Evolutionary conservation across 1,140 invertebrate species (phyloP).

Genomic region (Cryptotermes secundus): DNA sequence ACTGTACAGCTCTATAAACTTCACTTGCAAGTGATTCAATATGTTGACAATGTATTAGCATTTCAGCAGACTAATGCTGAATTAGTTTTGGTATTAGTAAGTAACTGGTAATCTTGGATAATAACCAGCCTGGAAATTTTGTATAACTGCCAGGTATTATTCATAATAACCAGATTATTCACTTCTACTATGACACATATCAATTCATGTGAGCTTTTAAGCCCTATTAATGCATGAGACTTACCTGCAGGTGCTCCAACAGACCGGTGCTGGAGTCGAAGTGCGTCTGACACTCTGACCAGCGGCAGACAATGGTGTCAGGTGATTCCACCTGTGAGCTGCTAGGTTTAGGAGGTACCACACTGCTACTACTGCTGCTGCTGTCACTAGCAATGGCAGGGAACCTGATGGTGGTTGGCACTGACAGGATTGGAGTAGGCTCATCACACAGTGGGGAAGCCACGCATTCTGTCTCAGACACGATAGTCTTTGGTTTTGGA

Average conservation of each 20-base stretch:
- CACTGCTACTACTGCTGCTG: not conserved
- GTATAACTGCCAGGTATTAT: too few relatives aligned
- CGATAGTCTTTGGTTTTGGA: not conserved
- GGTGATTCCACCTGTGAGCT: conserved; percentile 44
- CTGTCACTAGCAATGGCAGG: conserved; percentile 47
- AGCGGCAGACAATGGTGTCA: conserved; percentile 67
- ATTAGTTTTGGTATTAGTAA: too few relatives aligned
- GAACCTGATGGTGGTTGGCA: conserved; percentile 75
- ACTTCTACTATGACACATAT: too few relatives aligned
- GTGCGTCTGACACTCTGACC: conserved; percentile 78
- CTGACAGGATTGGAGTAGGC: conserved; percentile 65
- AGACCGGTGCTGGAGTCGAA: conserved; percentile 77
- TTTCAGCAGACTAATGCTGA: too few relatives aligned
- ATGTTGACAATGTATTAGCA: too few relatives aligned
- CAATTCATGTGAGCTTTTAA: too few relatives aligned
- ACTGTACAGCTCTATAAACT: too few relatives aligned
- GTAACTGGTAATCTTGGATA: too few relatives aligned
- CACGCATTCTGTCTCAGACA: conserved; percentile 1
- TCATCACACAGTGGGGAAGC: not conserved
- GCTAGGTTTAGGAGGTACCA: conserved; percentile 42
- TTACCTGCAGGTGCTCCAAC: conserved; percentile 87
- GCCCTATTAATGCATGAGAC: too few relatives aligned
- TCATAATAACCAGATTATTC: too few relatives aligned
- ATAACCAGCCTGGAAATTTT: too few relatives aligned
- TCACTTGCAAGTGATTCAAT: too few relatives aligned